These are phyloP conservation scores for Caranx ignobilis DNA, from an alignment of 2,113 vertebrate genomes.

Conservation along the genomic window DNA sequence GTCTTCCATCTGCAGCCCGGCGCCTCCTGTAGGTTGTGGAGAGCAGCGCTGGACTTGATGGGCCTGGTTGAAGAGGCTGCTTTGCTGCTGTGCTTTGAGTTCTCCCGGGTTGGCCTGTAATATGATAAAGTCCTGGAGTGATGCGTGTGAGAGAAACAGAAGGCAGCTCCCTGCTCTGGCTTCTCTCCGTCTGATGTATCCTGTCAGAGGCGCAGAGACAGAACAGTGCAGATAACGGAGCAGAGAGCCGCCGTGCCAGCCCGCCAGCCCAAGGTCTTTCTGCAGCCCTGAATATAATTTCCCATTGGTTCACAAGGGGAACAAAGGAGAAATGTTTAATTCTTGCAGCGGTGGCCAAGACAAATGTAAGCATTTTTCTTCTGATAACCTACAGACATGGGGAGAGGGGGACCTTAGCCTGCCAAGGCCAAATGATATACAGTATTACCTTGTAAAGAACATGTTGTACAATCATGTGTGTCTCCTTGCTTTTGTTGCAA, in stretches of 20 bases:
- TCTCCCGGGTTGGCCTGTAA: slow-evolving; percentile 66
- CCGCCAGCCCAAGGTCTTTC: slow-evolving; percentile 72
- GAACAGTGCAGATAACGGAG: slow-evolving; percentile 74
- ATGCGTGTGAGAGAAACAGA: slow-evolving; percentile 75
- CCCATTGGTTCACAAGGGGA: slow-evolving; percentile 63
- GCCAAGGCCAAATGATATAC: slow-evolving; percentile 68
- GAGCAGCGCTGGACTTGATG: slow-evolving; percentile 47
- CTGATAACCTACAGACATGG: slow-evolving; percentile 76
- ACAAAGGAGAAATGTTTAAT: slow-evolving; percentile 75
- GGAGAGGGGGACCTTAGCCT: slow-evolving; percentile 52
- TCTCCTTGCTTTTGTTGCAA: slow-evolving; percentile 48
- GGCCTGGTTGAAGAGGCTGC: slow-evolving; percentile 46
- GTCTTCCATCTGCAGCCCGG: slow-evolving; percentile 50
- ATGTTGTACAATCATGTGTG: slow-evolving; percentile 26
- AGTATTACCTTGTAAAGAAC: slow-evolving; percentile 63
- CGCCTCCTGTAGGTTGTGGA: slow-evolving; percentile 64
- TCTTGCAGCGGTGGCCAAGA: slow-evolving; percentile 62
- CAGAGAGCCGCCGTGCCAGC: slow-evolving; percentile 46
- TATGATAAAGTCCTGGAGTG: slow-evolving; percentile 75
- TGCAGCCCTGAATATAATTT: slow-evolving; percentile 74
- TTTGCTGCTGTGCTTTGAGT: slow-evolving; percentile 48
- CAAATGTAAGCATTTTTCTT: slow-evolving; percentile 69
- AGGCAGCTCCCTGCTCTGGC: slow-evolving; percentile 77
- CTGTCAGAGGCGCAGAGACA: slow-evolving; percentile 75
- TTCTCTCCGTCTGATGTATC: slow-evolving; percentile 73